Base-by-base conservation (phyloP, 2,888 invertebrate species). In the Synanthedon andrenaeformis region DNA sequence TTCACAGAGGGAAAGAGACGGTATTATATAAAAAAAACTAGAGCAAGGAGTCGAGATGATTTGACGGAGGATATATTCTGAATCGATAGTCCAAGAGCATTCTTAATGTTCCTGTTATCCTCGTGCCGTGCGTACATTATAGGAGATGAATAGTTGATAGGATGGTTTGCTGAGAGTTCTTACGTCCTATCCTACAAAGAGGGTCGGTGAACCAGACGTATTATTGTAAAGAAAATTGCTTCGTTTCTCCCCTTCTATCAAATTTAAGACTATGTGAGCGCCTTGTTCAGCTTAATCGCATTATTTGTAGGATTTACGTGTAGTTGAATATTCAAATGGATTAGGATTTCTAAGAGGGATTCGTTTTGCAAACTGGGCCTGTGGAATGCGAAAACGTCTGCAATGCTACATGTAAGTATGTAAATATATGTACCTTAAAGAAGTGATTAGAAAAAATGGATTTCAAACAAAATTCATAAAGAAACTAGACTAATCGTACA, bases 171-270 rank as follows among this genome's bases (percentile, higher is more conserved):
- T 59, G 66, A 67, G 69, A 63, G 66, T 65, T 66, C 66, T 65
- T 65, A 59, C 65, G 69, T 67, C 61, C 66, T 59, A 62, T 61
- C 66, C 66, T 60, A 62, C 61, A 75, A 74, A 72, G 69, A 76
- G 76, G 76, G 73, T 79, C 74, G 72, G 67, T 70, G 78, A 80
- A 78, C 76, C 70, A 75, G 72, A 79, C 76, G 78, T 79, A 80
- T 82, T 77, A 74, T 68, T 63, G 63, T 67, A 64, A 63, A 68
- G 70, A 67, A 66, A 69, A 65, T 64, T 62, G 64, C 64, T 63
- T 62, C 63, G 63, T 35, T 35, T 35, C 66, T 67, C 70, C 74
- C 70, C 71, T 58, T 69, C 70, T 69, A 69, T 69, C 68, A 74
- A 71, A 69, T 70, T 45, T 45, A 45, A 49, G 17, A 49, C 49